These are phyloP conservation scores for Gavialis gangeticus DNA, from an alignment of 2,113 vertebrate species.

Conservation along the genomic window DNA sequence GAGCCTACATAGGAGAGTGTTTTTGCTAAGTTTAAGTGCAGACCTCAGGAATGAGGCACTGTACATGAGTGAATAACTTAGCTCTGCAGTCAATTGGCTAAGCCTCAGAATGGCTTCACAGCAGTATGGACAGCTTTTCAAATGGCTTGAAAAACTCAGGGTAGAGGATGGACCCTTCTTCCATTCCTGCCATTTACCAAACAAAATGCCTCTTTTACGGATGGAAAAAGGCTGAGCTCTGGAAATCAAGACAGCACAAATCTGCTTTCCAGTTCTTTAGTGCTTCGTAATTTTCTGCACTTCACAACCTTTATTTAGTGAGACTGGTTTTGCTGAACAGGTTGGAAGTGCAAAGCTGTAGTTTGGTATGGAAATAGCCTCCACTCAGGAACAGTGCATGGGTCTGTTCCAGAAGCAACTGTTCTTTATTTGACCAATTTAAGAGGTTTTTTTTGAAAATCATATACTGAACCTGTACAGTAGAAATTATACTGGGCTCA, in stretches of 20 bases:
- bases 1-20: background rate
- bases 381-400: background rate
- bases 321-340: background rate
- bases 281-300: slow-evolving; percentile 20
- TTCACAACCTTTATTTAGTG: slow-evolving; percentile 25
- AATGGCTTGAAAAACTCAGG: background rate
- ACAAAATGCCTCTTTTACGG: background rate
- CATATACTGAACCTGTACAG: background rate
- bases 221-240: slow-evolving; percentile 8
- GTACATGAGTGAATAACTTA: slow-evolving; percentile 21
- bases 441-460: slow-evolving; percentile 10
- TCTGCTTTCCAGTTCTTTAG: slow-evolving; percentile 27
- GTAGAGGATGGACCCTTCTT: background rate
- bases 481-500: background rate
- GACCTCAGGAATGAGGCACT: slow-evolving; percentile 4
- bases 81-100: slow-evolving; percentile 23
- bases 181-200: background rate
- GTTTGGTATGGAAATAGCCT: background rate
- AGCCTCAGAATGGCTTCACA: slow-evolving; percentile 44
- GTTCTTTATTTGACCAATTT: slow-evolving; percentile 39
- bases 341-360: background rate
- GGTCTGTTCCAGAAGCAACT: fast-evolving
- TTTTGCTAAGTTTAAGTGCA: slow-evolving; percentile 43
- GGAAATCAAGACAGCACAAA: background rate
- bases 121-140: slow-evolving; percentile 7